Conservation (phyloP, 1,140 invertebrate species). For the Octopus bimaculoides region DNA sequence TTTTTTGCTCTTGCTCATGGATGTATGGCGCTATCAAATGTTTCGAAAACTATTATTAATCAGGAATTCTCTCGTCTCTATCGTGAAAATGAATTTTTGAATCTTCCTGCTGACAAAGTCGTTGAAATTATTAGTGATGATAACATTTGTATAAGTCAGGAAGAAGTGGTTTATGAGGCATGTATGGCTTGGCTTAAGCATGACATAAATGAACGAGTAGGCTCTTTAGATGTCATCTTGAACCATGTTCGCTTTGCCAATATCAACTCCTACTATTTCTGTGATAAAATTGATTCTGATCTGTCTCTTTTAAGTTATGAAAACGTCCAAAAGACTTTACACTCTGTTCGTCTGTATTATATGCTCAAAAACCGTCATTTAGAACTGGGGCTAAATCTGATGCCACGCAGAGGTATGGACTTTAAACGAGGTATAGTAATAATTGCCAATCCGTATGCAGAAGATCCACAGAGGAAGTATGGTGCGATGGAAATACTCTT, state of each 20-base stretch:
- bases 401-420: constrained; percentile 51
- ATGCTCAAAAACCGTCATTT: constrained; percentile 50
- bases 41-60: constrained; percentile 53
- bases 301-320: constrained; percentile 47
- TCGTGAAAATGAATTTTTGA: constrained; percentile 49
- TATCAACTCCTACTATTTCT: constrained; percentile 64
- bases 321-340: constrained; percentile 33
- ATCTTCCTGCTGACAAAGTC: constrained; percentile 53
- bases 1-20: constrained; percentile 55
- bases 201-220: constrained; percentile 41
- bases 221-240: constrained; percentile 55
- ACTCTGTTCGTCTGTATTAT: constrained; percentile 46
- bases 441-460: constrained; percentile 53
- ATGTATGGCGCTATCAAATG: constrained; percentile 46
- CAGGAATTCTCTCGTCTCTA: constrained; percentile 47
- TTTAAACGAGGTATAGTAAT: constrained; percentile 51
- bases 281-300: constrained; percentile 61
- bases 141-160: constrained; percentile 61
- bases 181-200: constrained; percentile 61
- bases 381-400: constrained; percentile 53
- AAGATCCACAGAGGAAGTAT: constrained; percentile 50
- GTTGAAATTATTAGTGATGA: constrained; percentile 61
- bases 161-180: constrained; percentile 64
- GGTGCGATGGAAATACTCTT: constrained; percentile 51
- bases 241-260: constrained; percentile 63